Base-by-base conservation (phyloP, 2,113 vertebrate genomes). In the Gallinago paraguaiae region DNA sequence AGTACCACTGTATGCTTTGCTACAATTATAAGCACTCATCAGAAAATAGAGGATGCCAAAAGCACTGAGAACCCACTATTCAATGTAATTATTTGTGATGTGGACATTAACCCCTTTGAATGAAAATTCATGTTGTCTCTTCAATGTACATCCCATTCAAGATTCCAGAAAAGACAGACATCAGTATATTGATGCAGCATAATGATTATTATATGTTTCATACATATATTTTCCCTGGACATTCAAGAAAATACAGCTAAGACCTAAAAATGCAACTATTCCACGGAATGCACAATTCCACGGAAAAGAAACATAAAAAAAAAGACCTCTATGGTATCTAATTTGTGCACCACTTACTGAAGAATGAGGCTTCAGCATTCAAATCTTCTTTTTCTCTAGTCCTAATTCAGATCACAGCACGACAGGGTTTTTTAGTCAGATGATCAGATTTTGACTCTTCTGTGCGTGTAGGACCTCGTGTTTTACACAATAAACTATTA, bases 401-500 rank as follows among this genome's bases (percentile, higher is more conserved):
- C 48, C 39, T 80, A 74, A 43, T 39, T 83, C 50, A 70, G 46
- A 53, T 50, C 64, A 56, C 10, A 51, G 13, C 10, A 65, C 10
- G 31, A 76, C 33, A 84, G 35, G 24, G 18, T 46, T 81, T 17
- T 74, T 74, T 89, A 88, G 79, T 31, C 33, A 75, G 46, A 88
- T 82, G 51, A 82, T 81, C 43, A 90, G 81, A 87, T 91, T 88
- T 75, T 75, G 61, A 84, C 88, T 79, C 79, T 71, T 84, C 56
- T 56, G 12, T 51, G n/a, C 77, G 86, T 78, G 39, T 61, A 86
- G 25, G 65, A 90, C 67, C 61, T 94, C 76, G 61, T 1, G 3
- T 81, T 90, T 92, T 64, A 41, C 93, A 96, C 90, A 78, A 82
- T 96, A 92, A 87, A 67, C 89, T 72, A 97, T 97, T 92, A 96